Evolutionary conservation across 2,797 vertebrate species (phyloP).

Genomic region (Pempheris klunzingeri): DNA sequence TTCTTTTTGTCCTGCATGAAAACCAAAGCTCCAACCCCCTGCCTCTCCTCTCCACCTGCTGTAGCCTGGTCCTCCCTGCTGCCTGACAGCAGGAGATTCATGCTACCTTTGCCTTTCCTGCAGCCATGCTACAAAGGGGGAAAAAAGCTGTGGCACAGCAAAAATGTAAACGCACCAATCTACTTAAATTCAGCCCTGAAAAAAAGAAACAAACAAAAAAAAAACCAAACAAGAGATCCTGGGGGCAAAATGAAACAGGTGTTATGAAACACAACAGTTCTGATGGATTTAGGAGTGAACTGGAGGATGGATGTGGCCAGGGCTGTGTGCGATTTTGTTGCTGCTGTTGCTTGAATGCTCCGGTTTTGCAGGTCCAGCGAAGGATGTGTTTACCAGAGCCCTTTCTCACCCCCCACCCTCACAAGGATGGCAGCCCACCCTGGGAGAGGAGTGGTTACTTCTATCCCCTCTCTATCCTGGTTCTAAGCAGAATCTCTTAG

Average conservation of each 20-base stretch:
- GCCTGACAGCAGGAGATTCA: conserved; percentile 67
- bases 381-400: conserved; percentile 57
- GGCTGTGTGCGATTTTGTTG: conserved; percentile 50
- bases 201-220: conserved; percentile 6
- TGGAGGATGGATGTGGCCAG: conserved; percentile 47
- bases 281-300: conserved; percentile 45
- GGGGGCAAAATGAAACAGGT: conserved; percentile 44
- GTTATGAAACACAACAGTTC: conserved; percentile 62
- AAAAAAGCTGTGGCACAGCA: conserved; percentile 61
- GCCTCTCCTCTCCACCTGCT: conserved; percentile 43
- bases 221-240: conserved; percentile 36
- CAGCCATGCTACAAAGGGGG: conserved; percentile 58
- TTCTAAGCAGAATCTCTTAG: conserved; percentile 64
- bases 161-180: conserved; percentile 58
- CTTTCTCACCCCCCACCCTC: conserved; percentile 26
- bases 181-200: conserved; percentile 56
- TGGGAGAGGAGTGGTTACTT: conserved; percentile 42
- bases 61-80: conserved; percentile 42
- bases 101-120: conserved; percentile 63
- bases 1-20: conserved; percentile 51
- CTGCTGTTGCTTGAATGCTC: conserved; percentile 41
- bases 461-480: conserved; percentile 62
- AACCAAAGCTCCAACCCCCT: conserved; percentile 18
- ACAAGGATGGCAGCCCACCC: conserved; percentile 51
- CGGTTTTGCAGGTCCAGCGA: conserved; percentile 57